phyloP scores from a whole-genome alignment of 2,888 invertebrate genomes.

The Meiosimyza platycephala region DNA sequence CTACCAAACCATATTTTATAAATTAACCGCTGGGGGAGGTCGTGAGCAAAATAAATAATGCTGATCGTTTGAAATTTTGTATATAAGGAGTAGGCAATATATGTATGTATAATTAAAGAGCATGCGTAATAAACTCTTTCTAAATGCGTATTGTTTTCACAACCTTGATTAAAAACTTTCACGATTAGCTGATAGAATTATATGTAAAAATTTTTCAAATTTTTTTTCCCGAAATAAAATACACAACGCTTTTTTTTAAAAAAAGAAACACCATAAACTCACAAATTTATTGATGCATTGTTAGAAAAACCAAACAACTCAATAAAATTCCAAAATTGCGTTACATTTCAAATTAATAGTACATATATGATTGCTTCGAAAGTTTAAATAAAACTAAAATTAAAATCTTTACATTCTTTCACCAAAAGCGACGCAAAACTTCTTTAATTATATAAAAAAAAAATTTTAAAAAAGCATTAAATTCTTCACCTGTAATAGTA shows the following conservation, averaged over 20 bases:
- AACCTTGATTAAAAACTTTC: too few relatives aligned
- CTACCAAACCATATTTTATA: too few relatives aligned
- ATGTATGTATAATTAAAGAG: too few relatives aligned
- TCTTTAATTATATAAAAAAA: slow-evolving; percentile 4
- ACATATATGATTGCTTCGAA: slow-evolving; percentile 9
- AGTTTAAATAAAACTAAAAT: slow-evolving; percentile 20
- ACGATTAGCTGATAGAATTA: too few relatives aligned
- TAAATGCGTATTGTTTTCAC: too few relatives aligned
- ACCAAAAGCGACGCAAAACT: neutral
- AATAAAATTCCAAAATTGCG: neutral
- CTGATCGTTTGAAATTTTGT: too few relatives aligned
- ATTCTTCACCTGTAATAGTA: slow-evolving; percentile 16
- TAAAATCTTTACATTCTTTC: neutral
- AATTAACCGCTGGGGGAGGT: too few relatives aligned
- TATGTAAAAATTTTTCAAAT: neutral
- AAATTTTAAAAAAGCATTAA: slow-evolving; percentile 25
- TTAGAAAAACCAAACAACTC: neutral
- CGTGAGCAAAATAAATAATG: too few relatives aligned
- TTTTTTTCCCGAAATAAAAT: neutral
- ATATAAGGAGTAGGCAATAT: too few relatives aligned
- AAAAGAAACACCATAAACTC: neutral
- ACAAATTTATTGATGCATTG: neutral
- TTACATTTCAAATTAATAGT: neutral
- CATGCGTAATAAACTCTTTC: too few relatives aligned
- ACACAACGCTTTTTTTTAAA: neutral